phyloP scores from a whole-genome alignment of 1,140 invertebrate genomes.

The Stratiolaelaps scimitus region DNA sequence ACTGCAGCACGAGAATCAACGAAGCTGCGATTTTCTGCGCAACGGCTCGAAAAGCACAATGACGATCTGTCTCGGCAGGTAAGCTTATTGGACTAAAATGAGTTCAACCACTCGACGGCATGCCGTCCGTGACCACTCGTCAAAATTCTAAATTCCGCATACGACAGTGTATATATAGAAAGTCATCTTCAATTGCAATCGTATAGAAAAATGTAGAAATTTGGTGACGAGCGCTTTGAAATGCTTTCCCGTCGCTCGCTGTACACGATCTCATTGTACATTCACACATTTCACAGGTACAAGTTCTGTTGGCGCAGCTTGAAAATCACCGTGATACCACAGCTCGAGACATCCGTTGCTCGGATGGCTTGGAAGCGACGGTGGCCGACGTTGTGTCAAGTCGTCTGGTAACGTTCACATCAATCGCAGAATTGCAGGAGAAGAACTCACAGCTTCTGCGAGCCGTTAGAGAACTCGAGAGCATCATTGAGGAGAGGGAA shows the following conservation, averaged over 20 bases:
- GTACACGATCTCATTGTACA: too few relatives aligned
- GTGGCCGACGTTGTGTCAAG: neutral
- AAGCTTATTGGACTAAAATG: too few relatives aligned
- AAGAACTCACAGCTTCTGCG: conserved; percentile 1
- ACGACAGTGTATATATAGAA: too few relatives aligned
- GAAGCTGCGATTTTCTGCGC: neutral
- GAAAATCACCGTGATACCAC: conserved; percentile 4
- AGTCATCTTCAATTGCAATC: too few relatives aligned
- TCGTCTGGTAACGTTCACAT: conserved; percentile 20
- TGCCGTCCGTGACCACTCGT: too few relatives aligned
- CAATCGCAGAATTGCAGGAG: conserved; percentile 16
- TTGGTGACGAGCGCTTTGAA: too few relatives aligned
- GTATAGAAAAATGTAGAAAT: too few relatives aligned
- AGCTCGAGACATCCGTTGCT: conserved; percentile 3
- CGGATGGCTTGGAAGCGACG: neutral
- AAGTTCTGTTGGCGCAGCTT: conserved; percentile 17
- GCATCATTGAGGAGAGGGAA: conserved; percentile 10
- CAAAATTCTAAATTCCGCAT: too few relatives aligned
- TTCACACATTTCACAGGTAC: neutral
- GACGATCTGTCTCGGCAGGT: neutral
- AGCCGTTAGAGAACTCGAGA: conserved; percentile 25
- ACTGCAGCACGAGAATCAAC: conserved; percentile 18
- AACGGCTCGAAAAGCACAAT: conserved; percentile 17
- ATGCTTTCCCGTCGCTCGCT: too few relatives aligned
- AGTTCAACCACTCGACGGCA: too few relatives aligned